Evolutionary conservation across 2,113 vertebrate species (phyloP), one percentile per base, ranked within the genome.

Genomic region (Erinaceus europaeus): DNA sequence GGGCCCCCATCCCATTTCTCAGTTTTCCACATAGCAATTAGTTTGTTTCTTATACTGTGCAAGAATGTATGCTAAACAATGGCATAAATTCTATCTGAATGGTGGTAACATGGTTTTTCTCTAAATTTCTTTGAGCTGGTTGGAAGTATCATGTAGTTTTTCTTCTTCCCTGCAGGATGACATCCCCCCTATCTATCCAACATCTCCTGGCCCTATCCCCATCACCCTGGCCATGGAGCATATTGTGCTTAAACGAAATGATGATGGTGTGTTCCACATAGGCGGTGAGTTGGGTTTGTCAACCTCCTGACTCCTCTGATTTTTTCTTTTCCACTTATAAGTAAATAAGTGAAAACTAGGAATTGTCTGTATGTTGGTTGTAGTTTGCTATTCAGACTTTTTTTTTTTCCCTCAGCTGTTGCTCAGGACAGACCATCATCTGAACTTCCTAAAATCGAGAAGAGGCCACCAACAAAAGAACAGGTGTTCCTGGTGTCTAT

Each of bases 141-240:
- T 64, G n/a, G 44, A 25, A 10, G 7, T 46, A 40, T 90, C 57
- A 86, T 12, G 0, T 4, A 7, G 21, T 3, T 65, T 82, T 71
- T 87, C 76, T 27, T 80, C 52, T 92, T 50, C 91, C 73, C 72
- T 84, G n/a, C 94, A 99, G 99, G 99, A 99, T 89, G 98, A 99
- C 46, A 95, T 97, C 15, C 98, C 98, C 11, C 97, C 91, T 46
- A 93, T 99, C 42, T 99, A 99, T 83, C 98, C 98, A 0, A 99
- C 98, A 1, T 98, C 98, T 75, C 98, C 99, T 20, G 98, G 98
- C 52, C 96, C 98, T 3, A 65, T 98, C 38, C 99, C 99, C 27
- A 92, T 98, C 91, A 98, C 97, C 27, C 93, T 99, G 91, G 94
- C 97, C 17, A 59, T 99, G 68, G 98, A 99, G 46, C 97, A 97